Conservation (phyloP, 2,888 invertebrate species). For the Chloroclystis v-ata region DNA sequence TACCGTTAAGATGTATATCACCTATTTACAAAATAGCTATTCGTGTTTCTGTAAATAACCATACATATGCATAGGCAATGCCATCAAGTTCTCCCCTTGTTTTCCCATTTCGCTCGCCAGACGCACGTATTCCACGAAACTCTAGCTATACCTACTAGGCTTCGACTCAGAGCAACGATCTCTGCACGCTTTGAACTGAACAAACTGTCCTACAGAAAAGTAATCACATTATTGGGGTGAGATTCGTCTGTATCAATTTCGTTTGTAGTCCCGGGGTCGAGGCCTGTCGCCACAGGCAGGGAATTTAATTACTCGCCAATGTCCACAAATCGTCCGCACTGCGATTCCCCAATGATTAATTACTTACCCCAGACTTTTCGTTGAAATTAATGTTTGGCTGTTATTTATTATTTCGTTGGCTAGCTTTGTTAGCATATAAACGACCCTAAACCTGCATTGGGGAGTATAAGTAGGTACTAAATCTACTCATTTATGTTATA, state of each 20-base stretch:
- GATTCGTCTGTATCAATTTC: too few species aligned
- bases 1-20: background rate
- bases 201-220: background rate
- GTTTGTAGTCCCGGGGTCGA: background rate
- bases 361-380: conserved; percentile 19
- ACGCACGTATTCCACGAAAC: conserved; percentile 39
- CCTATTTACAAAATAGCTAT: conserved; percentile 8
- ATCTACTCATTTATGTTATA: too few species aligned
- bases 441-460: background rate
- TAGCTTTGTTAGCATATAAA: background rate
- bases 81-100: conserved; percentile 38
- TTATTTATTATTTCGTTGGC: conserved; percentile 18
- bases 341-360: conserved; percentile 35
- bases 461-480: too few species aligned
- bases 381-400: conserved; percentile 19
- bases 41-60: conserved; percentile 4
- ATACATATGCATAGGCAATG: conserved; percentile 10
- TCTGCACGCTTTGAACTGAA: background rate
- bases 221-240: too few species aligned
- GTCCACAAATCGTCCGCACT: conserved; percentile 50
- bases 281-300: conserved; percentile 28
- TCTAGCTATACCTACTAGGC: conserved; percentile 21
- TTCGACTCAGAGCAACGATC: background rate
- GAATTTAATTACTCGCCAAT: conserved; percentile 66
- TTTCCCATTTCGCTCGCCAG: conserved; percentile 41